These are phyloP conservation scores for Hippocampus mohnikei DNA, from an alignment of 2,113 vertebrate species.

Conservation along the genomic window DNA sequence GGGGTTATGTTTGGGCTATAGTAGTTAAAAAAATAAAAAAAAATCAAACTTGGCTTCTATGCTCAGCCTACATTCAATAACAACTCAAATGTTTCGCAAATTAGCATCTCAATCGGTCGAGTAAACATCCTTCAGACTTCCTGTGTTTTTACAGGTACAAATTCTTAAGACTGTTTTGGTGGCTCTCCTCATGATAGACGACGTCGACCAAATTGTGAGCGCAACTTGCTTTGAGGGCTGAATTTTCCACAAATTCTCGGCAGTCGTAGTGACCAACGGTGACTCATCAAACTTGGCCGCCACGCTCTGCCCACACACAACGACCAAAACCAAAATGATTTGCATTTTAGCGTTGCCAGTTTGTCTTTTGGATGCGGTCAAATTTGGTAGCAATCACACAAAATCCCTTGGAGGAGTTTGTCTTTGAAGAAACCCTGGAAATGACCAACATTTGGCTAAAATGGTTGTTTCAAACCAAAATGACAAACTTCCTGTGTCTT, in stretches of 20 bases:
- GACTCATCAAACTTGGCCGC: background rate
- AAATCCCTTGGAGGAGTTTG: background rate
- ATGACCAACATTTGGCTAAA: background rate
- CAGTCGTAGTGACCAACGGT: background rate
- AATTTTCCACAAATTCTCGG: background rate
- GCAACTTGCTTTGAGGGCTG: background rate
- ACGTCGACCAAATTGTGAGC: background rate
- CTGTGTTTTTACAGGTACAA: too few species aligned
- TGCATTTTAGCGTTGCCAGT: background rate
- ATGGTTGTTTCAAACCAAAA: background rate
- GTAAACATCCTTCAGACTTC: background rate
- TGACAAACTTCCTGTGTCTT: background rate
- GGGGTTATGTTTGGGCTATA: too few species aligned
- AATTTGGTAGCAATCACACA: background rate
- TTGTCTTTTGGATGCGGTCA: background rate
- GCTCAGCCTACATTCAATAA: too few species aligned
- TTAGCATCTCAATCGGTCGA: too few species aligned
- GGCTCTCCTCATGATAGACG: background rate
- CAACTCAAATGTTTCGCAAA: background rate
- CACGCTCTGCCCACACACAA: background rate
- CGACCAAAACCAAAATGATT: background rate
- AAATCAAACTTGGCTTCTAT: too few species aligned
- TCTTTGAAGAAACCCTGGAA: background rate
- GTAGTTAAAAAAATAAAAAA: too few species aligned
- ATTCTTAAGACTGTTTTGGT: background rate